Evolutionary conservation across 2,797 vertebrate genomes (phyloP).

Genomic region (Choloepus didactylus): DNA sequence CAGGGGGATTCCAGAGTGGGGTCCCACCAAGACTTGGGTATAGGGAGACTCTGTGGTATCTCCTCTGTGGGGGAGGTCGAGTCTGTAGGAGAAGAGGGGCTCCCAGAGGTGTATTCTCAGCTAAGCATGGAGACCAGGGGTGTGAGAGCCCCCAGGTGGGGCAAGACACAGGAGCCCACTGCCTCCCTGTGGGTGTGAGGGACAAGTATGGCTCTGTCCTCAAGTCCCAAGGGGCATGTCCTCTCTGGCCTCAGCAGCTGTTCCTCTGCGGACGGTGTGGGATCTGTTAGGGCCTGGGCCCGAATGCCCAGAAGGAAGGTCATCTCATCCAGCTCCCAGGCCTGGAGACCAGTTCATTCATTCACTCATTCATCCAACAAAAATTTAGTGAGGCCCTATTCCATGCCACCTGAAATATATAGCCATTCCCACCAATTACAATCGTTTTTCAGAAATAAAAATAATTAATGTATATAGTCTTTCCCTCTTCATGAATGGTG

Average conservation of each 20-base stretch:
- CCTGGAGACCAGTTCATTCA: background rate
- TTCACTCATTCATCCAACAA: background rate
- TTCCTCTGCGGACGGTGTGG: no score
- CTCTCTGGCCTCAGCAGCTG: background rate
- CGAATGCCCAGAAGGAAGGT: background rate
- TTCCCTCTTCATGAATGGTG: background rate
- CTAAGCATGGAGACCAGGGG: background rate
- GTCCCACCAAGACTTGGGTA: background rate
- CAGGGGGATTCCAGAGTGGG: background rate
- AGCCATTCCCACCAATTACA: background rate
- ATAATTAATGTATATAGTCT: background rate
- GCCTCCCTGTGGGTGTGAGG: background rate
- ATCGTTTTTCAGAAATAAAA: background rate
- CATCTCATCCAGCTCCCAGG: background rate
- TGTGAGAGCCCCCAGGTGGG: background rate
- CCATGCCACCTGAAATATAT: background rate
- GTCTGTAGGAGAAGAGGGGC: background rate
- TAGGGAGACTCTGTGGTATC: no score
- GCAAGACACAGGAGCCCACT: background rate
- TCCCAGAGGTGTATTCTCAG: background rate
- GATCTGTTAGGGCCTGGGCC: no score
- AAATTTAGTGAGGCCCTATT: background rate
- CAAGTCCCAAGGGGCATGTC: no score
- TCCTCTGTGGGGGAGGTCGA: background rate
- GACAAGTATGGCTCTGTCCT: background rate